Percentiles rank a stretch among this genome's conserved stretches.
Conservation (phyloP, 2,888 invertebrate genomes). For the Mystacides longicornis region DNA sequence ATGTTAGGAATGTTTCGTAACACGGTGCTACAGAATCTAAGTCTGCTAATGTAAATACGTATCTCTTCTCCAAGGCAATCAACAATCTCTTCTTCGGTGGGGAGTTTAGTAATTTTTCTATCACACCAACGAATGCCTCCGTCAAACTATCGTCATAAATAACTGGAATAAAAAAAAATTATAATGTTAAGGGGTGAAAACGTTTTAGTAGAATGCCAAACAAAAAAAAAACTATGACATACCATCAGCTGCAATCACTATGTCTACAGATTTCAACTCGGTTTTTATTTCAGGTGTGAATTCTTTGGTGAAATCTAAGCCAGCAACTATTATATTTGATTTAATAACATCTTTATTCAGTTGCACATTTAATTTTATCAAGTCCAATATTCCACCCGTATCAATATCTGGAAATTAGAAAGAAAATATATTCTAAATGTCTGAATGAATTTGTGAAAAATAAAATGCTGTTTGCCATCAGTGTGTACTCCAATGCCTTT, state of each 20-base stretch:
- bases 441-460: too few species aligned
- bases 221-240: conserved; percentile 26
- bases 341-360: conserved; percentile 57
- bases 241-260: conserved; percentile 82
- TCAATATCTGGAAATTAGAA: conserved; percentile 57
- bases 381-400: conserved; percentile 63
- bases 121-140: conserved; percentile 66
- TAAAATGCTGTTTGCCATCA: too few species aligned
- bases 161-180: conserved; percentile 49
- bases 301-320: conserved; percentile 61
- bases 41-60: conserved; percentile 75
- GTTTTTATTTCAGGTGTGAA: conserved; percentile 50
- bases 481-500: too few species aligned
- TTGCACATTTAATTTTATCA: conserved; percentile 61
- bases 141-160: conserved; percentile 80
- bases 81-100: conserved; percentile 57
- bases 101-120: conserved; percentile 57
- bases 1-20: conserved; percentile 72
- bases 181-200: background rate
- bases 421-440: too few species aligned
- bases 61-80: conserved; percentile 77
- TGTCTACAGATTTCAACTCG: conserved; percentile 52
- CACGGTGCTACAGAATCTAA: conserved; percentile 80
- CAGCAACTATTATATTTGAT: conserved; percentile 53
- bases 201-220: background rate